Base-by-base conservation (phyloP, 2,113 vertebrate genomes). In the Lagopus leucura region DNA sequence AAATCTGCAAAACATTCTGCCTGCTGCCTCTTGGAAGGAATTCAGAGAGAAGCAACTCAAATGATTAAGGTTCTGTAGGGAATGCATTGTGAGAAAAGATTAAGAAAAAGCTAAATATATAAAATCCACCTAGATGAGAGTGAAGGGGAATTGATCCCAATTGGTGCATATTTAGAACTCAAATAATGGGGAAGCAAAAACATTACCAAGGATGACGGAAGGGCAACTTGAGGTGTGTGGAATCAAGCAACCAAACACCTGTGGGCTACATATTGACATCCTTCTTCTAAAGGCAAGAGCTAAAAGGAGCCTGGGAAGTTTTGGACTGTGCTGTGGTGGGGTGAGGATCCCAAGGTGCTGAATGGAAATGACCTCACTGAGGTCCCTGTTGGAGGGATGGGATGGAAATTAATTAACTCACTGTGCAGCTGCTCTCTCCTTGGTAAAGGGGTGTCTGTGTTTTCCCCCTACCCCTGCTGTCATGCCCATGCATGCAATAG, bases 1-100 rank as follows among this genome's bases (percentile, higher is more conserved):
- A 91, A 52, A 94, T 95, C 77, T 93, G 78, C 89, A 89, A 84
- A 92, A 60, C 32, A 6, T 72, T 91, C 84, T 84, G 71, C 70
- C 85, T 92, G 85, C 47, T 0, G 43, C 76, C 30, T 96, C 90
- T 92, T 91, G 88, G 92, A 92, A 73, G 60, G 80, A 86, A 92
- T 91, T 95, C 88, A 82, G 91, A 88, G 92, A 95, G 79, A 92
- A 96, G 80, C 91, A 67, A 79, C 82, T 88, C 79, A 91, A 96
- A 92, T 88, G 73, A 88, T 94, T 88, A 90, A 73, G n/a, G 54
- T 93, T 96, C 89, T 91, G 48, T 42, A 61, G 95, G 91, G 92
- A 95, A 80, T 64, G 76, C 48, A 82, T 86, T 91, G 77, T 94
- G 55, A 73, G 85, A 72, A 72, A 95, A 95, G 94, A 90, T 87